These are phyloP conservation scores for Umimayanthus kanabou DNA, from an alignment of 92 coral and sea anemone species.

Conservation along the genomic window DNA sequence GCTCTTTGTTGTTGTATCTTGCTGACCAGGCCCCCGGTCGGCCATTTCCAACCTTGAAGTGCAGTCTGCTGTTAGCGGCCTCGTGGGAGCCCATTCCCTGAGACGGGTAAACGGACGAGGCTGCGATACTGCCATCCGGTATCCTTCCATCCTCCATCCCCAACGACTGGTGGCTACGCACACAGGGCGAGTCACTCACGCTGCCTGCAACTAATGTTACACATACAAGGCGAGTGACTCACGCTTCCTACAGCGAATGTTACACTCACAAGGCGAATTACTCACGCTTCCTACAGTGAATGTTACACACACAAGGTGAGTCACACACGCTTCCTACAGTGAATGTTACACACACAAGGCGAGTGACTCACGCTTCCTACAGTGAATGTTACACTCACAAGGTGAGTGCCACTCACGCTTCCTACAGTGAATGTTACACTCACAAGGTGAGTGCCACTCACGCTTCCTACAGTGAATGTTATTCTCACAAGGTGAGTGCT, in stretches of 20 bases:
- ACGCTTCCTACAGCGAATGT: neutral
- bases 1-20: neutral
- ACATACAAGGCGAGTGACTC: neutral
- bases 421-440: too few species aligned
- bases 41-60: neutral
- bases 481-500: too few species aligned
- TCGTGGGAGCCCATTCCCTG: neutral
- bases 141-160: slow-evolving; percentile 28
- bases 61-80: slow-evolving; percentile 7
- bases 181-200: neutral
- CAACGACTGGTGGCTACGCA: neutral
- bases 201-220: neutral
- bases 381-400: too few species aligned
- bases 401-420: too few species aligned
- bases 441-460: too few species aligned
- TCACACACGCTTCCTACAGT: too few species aligned
- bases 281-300: too few species aligned
- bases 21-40: slow-evolving; percentile 4
- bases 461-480: too few species aligned
- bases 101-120: neutral
- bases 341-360: too few species aligned
- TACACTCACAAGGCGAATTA: too few species aligned
- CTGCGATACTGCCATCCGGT: slow-evolving; percentile 2
- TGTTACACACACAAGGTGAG: too few species aligned
- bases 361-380: too few species aligned